Evolutionary conservation across 2,797 vertebrate genomes (phyloP), one percentile per base, ranked within the genome.

Genomic region (Anabas testudineus): DNA sequence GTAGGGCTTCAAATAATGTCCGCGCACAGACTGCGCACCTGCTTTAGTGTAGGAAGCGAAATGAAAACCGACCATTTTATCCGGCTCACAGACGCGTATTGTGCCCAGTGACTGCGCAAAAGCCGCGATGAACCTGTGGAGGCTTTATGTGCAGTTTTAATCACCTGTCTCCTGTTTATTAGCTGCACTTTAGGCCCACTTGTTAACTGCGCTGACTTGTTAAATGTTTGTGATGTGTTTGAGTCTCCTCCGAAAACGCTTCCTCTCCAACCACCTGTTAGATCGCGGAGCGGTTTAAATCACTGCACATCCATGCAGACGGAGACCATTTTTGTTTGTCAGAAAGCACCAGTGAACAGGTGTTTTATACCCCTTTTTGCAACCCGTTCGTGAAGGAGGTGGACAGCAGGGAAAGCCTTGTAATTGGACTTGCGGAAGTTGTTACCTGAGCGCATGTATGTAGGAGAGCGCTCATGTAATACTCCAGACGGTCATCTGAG

Each of bases 1-100:
- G 16, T 6, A 5, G 5, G 61, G 42, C 48, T 43, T 42, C 1
- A 19, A 64, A 52, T 18, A 16, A 28, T 16, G 48, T 19, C 37
- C 48, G 67, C 22, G n/a, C 10, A 14, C 28, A 47, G 22, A 28
- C n/a, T 39, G 1, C 49, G 60, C 76, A 87, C 85, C 85, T 85
- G 83, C 65, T 37, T 68, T 22, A 3, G 59, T 41, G 28, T 45
- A 13, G 36, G 34, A 66, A 41, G 61, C 48, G 57, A 2, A 24
- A 16, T 5, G 26, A 51, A 36, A 63, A 71, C 18, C 37, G 15
- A 45, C n/a, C 47, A 10, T 39, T 61, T 49, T 21, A 30, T 42
- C 16, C 15, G 24, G 30, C 2, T 16, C 15, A 2, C 19, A 13
- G 47, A 8, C 3, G 30, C 37, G 12, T 7, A 5, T 10, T 55